Base-by-base conservation (phyloP, 2,113 vertebrate genomes). In the Argyrosomus japonicus region DNA sequence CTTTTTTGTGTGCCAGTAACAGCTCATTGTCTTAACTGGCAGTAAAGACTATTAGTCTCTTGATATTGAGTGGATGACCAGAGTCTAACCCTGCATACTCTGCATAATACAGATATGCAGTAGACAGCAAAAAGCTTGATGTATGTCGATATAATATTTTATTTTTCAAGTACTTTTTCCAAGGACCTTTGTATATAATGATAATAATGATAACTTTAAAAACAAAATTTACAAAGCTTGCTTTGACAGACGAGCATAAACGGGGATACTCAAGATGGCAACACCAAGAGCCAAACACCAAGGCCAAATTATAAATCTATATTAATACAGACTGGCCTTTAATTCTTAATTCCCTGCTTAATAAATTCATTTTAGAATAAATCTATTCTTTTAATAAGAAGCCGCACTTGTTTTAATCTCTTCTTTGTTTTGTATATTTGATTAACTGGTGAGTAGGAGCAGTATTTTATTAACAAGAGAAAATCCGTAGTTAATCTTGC, bases 21-120 rank as follows among this genome's bases (percentile, higher is more conserved):
- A 65, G 19, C 40, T 74, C 17, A 50, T 57, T 75, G 57, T 63
- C 27, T 27, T 51, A 32, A 81, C 47, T 40, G 36, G 7, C 36
- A 9, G 36, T 40, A 40, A 40, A 40, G 36, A 40, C 36, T 40
- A 14, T 32, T 36, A 43, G 32, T 63, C 61, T 40, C 10, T 53
- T 32, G 15, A 29, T 50, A 32, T 32, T 32, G 18, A 19, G 17
- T 60, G 14, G 4, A 40, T 65, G 63, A 47, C 13, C 40, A 17
- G 6, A 64, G 21, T 43, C 13, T 65, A 12, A 45, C 6, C 36
- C 14, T 23, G n/a, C n/a, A n/a, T n/a, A n/a, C n/a, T n/a, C 3
- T 23, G 10, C 54, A 25, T 67, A 68, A 50, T 36, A 29, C 45
- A 27, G 25, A 15, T 43, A 27, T 23, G 25, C 14, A 63, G 60